Evolutionary conservation across 2,113 vertebrate genomes (phyloP).

Genomic region (Bostrychus sinensis): DNA sequence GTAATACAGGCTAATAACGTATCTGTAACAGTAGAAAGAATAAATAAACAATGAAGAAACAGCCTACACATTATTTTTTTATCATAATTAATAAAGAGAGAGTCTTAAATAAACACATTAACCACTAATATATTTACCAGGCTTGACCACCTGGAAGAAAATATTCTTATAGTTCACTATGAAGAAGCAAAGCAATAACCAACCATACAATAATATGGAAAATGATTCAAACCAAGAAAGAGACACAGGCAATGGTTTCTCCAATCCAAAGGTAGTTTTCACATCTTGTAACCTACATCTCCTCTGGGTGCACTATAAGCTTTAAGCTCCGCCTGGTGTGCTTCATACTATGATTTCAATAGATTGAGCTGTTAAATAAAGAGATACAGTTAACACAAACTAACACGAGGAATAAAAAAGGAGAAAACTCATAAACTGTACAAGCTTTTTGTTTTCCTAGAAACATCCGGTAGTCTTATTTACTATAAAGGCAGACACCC

Average conservation of each 20-base stretch:
- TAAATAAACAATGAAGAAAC: neutral
- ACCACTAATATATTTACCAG: too few relatives aligned
- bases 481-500: conserved; percentile 44
- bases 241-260: neutral
- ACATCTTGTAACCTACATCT: neutral
- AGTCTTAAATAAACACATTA: too few relatives aligned
- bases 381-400: neutral
- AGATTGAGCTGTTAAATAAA: neutral
- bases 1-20: neutral
- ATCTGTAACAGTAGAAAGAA: neutral
- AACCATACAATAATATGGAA: neutral
- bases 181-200: neutral
- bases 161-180: too few relatives aligned
- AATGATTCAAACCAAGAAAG: neutral
- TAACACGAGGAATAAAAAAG: neutral
- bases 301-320: conserved; percentile 4
- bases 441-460: neutral
- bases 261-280: neutral
- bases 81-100: too few relatives aligned
- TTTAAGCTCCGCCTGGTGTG: conserved; percentile 39
- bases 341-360: neutral
- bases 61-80: neutral
- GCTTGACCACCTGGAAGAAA: too few relatives aligned
- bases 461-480: conserved; percentile 18
- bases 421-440: neutral